phyloP scores from a whole-genome alignment of 1,140 invertebrate species.

The Ceratina calcarata region DNA sequence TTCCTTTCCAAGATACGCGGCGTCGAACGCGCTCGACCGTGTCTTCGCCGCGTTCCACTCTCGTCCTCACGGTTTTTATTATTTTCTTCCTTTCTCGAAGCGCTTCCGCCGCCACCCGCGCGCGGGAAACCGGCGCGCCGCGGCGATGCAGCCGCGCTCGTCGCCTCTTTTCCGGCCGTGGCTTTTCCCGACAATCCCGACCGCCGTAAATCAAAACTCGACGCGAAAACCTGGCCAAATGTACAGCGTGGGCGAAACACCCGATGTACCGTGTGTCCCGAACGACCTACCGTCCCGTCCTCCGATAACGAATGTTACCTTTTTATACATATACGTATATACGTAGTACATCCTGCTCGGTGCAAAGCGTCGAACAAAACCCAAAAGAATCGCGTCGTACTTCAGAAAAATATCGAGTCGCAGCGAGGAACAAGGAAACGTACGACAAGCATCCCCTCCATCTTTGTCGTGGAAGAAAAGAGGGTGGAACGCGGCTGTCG shows the following conservation, averaged over 20 bases:
- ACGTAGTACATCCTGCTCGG: too few relatives aligned
- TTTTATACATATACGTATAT: too few relatives aligned
- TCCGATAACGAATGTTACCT: neutral
- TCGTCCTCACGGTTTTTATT: constrained; percentile 37
- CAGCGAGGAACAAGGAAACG: neutral
- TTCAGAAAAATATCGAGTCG: neutral
- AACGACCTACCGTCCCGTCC: constrained; percentile 59
- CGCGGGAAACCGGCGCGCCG: too few relatives aligned
- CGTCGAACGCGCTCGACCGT: constrained; percentile 53
- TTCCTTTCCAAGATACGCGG: constrained; percentile 21
- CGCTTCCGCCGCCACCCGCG: constrained; percentile 44
- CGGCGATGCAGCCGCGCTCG: neutral
- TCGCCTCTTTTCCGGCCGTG: constrained; percentile 22
- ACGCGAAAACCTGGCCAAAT: constrained; percentile 70
- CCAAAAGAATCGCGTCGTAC: too few relatives aligned
- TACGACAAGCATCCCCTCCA: constrained; percentile 4
- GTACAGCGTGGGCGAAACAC: constrained; percentile 54
- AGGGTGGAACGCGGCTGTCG: constrained; percentile 40
- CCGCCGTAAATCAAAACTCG: constrained; percentile 68
- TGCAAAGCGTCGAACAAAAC: too few relatives aligned
- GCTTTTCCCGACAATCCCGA: constrained; percentile 47
- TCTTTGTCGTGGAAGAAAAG: neutral
- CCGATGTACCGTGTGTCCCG: constrained; percentile 69
- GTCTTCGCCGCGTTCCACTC: constrained; percentile 53
- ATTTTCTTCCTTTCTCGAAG: constrained; percentile 57